Base-by-base conservation (phyloP, 2,113 vertebrate species). In the Lycocorax pyrrhopterus region DNA sequence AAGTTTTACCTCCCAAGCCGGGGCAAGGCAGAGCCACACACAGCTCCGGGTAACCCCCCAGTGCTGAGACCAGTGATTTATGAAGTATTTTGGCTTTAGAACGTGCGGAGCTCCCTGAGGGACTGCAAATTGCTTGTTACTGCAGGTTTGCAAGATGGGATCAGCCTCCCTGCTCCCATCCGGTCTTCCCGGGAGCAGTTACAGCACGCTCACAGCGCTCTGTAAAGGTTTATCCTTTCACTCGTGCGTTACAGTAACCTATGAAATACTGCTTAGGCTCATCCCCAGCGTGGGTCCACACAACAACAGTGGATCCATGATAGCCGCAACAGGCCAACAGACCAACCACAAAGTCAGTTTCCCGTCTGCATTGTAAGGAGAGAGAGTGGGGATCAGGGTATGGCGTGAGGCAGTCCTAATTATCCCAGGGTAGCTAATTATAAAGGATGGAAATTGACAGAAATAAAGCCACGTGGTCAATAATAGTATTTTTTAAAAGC, bases 401-500 rank as follows among this genome's bases (percentile, higher is more conserved):
- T 3, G 49, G 72, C 0, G 2, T 41, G 37, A 90, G n/a, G 15
- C 90, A 79, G 37, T 19, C 69, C 83, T 73, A 56, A 89, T 90
- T 72, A 93, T 73, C 90, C 56, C 85, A 84, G 86, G 64, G 80
- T 90, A 94, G 79, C 74, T 93, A 95, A 82, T 92, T 83, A 94
- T 53, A 94, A 93, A 87, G 91, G 58, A 90, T 47, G 15, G 23
- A 88, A 90, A 92, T 85, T 89, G 84, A 64, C 84, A 90, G 75
- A 93, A 93, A 96, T 94, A 90, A 94, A 96, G 55, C 87, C 90
- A 76, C 82, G 87, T 78, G 81, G 95, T 95, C 95, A 93, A 91
- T 87, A 95, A 92, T 25, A 96, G 84, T 89, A 75, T 78, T 94
- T 94, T 95, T 93, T 80, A 32, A 60, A 95, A 89, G 93, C 89